Base-by-base conservation (phyloP, 1,140 invertebrate genomes). In the Bombus breviceps region DNA sequence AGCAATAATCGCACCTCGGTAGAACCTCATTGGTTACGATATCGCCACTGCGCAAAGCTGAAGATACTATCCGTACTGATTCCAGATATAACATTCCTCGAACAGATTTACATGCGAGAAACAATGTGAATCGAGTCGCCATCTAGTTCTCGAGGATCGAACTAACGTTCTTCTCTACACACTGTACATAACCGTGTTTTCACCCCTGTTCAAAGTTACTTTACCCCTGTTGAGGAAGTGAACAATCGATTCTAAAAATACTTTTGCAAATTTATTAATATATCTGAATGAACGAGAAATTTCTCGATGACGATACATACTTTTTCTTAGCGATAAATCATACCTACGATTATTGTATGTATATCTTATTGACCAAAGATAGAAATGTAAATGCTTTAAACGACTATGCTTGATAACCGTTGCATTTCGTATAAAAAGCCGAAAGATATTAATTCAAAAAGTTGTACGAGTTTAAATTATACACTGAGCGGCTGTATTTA, bases 1-100 rank as follows among this genome's bases (percentile, higher is more conserved):
- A 97, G 97, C 97, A 97, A 97, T 97, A 97, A 97, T 97, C 97
- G 97, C 97, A 97, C 97, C 97, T 97, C 97, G 96, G 97, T 97
- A 96, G 94, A 96, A 97, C 97, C 96, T 98, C 97, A 98, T 97
- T 96, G 97, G 97, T 98, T 97, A 97, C 97, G 97, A 97, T 97
- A 97, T 97, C 96, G 97, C 97, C 97, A 95, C 96, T 97, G 96
- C 96, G 96, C 97, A 96, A 96, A 97, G 96, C 96, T 97, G 93
- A 93, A 13, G 68, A 88, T 3, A 2, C 0, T 0, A 0, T 1
- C 9, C 62, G 0, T 13, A 10, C 0, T 6, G 1, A 3, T 1
- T 1, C 0, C 75, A 86, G 59, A 82, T 75, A 87, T 93, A 92
- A 62, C 15, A 72, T 74, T 53, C 13, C 8, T 0, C 0, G 41